Conservation (phyloP, 1,140 invertebrate species). For the Campoletis sonorensis region DNA sequence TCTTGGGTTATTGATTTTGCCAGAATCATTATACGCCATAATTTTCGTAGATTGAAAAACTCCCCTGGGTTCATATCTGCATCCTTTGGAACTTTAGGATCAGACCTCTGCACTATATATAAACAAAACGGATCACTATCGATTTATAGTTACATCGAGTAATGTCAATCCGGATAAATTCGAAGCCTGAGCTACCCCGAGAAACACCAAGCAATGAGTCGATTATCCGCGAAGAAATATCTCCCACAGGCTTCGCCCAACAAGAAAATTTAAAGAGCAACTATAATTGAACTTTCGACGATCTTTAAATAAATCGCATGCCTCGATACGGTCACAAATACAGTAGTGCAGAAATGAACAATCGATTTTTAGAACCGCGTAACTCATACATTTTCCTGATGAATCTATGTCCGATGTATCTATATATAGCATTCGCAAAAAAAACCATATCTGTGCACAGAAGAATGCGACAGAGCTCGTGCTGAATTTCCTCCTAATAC, state of each 20-base stretch:
- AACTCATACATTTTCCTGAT: no score
- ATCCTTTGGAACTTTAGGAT: neutral
- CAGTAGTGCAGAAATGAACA: neutral
- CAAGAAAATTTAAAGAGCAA: neutral
- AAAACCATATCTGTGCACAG: no score
- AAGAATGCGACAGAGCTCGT: no score
- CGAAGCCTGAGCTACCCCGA: neutral
- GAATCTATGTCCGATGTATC: no score
- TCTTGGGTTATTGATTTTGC: slow-evolving; percentile 31
- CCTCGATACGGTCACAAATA: neutral
- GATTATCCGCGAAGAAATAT: slow-evolving; percentile 31
- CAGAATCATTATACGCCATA: neutral
- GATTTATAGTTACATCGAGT: neutral
- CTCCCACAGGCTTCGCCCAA: neutral
- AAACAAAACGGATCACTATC: neutral
- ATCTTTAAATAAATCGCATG: slow-evolving; percentile 1
- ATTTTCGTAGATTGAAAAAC: no score
- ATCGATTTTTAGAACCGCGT: neutral
- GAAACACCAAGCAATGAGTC: neutral
- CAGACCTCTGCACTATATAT: neutral
- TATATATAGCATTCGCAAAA: no score
- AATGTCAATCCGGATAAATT: neutral
- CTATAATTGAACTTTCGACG: slow-evolving; percentile 12
- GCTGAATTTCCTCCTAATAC: no score
- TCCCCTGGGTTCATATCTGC: no score